These are phyloP conservation scores for Heterodera carotae DNA, from an alignment of 1,140 invertebrate species.

Conservation along the genomic window DNA sequence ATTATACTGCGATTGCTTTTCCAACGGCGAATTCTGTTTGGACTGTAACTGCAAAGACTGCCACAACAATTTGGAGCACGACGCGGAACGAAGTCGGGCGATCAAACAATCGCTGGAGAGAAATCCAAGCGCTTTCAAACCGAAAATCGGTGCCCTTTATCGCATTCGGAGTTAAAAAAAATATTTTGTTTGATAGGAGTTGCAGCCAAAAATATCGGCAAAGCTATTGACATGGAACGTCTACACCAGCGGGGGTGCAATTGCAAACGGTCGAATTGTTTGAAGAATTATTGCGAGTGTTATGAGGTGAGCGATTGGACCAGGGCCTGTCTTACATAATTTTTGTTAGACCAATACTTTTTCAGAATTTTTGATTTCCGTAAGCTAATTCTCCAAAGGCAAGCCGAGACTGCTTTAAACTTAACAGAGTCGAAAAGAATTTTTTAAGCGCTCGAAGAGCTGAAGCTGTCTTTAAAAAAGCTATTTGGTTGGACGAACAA, in stretches of 20 bases:
- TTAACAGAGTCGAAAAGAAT: no score
- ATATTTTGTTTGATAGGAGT: constrained; percentile 48
- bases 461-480: no score
- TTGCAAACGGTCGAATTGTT: constrained; percentile 94
- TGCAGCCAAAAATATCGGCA: constrained; percentile 39
- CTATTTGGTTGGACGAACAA: no score
- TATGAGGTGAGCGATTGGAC: constrained; percentile 77
- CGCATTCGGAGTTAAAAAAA: constrained; percentile 41
- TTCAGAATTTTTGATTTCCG: no score
- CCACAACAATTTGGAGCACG: constrained; percentile 92
- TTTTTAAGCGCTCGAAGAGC: no score
- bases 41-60: constrained; percentile 98
- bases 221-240: constrained; percentile 70
- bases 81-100: constrained; percentile 88
- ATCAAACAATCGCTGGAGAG: constrained; percentile 88
- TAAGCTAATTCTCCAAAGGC: no score
- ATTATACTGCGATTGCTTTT: constrained; percentile 98
- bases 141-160: constrained; percentile 80
- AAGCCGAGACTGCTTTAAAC: no score
- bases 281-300: constrained; percentile 99
- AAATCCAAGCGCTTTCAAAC: constrained; percentile 91
- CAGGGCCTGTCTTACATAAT: neutral
- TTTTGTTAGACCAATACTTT: no score
- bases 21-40: constrained; percentile 97
- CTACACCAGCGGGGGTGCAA: constrained; percentile 98